phyloP scores from a whole-genome alignment of 2,113 vertebrate species.

The Corydoras maculifer region DNA sequence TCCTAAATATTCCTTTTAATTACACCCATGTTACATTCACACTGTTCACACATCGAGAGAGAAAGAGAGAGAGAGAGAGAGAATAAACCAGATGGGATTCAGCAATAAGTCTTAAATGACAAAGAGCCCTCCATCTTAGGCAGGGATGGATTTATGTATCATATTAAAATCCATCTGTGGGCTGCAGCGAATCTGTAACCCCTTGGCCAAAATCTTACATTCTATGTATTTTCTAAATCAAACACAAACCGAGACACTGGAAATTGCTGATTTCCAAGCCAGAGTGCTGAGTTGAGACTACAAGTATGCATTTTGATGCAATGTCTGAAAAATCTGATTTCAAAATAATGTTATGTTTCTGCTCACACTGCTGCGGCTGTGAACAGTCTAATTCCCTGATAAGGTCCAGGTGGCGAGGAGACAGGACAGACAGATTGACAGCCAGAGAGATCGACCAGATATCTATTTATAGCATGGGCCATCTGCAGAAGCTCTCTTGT shows the following conservation, averaged over 20 bases:
- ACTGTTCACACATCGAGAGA: too few species aligned
- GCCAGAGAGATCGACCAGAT: conserved; percentile 67
- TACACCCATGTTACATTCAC: too few species aligned
- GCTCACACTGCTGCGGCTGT: conserved; percentile 38
- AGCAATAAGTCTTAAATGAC: conserved; percentile 67
- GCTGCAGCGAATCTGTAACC: conserved; percentile 57
- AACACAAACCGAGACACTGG: neutral
- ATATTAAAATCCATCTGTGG: conserved; percentile 69
- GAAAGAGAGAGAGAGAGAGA: too few species aligned
- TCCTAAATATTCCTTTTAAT: too few species aligned
- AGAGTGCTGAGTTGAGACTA: conserved; percentile 9
- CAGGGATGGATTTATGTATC: conserved; percentile 61
- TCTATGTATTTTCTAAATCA: neutral
- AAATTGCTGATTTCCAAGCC: conserved; percentile 2
- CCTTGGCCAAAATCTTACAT: conserved; percentile 46
- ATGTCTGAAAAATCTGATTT: conserved; percentile 40
- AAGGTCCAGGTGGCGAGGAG: conserved; percentile 43
- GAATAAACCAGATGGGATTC: conserved; percentile 40
- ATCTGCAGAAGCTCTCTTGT: conserved; percentile 84
- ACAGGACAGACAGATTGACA: conserved; percentile 69
- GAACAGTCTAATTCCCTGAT: conserved; percentile 46
- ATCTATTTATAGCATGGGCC: conserved; percentile 78
- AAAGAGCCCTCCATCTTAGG: conserved; percentile 67
- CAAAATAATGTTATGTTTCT: conserved; percentile 27
- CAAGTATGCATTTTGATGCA: neutral